Evolutionary conservation across 53 echinoderm and acorn worm species (phyloP), one percentile per base, ranked within the genome.

Genomic region (Stichopus horrens): DNA sequence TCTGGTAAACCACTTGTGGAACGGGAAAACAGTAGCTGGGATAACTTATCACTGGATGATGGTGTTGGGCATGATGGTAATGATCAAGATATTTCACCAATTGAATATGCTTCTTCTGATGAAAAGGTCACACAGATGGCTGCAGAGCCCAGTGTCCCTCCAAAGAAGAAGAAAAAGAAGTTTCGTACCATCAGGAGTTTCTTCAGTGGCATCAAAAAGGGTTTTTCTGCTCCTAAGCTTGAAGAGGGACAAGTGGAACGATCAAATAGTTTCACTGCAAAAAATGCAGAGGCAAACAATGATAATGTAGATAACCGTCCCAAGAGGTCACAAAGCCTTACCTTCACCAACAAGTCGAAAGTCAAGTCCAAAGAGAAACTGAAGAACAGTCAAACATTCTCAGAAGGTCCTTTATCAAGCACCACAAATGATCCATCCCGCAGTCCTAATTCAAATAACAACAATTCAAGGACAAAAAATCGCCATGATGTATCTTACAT

Each of bases 21-120:
- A n/a, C 81, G 6, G 21, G 81, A 81, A 81, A 81, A 81, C 57
- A 81, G 81, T 57, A 85, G 85, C 14, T 85, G 85, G 85, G 77
- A 76, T 76, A 37, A 76, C 37, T 9, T 76, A 23, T 76, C 77
- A 13, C 10, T 11, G 16, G 75, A 9, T 8, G 75, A 23, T 23
- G 75, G 8, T 18, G 77, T 37, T 76, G 52, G 4, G 8, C 23
- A 18, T 71, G 77, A 54, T 54, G 53, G 11, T 76, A 54, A 23
- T 76, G 77, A 7, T 76, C 52, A 76, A 51, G 77, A 76, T 76
- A 76, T 76, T 11, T 76, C 77, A 76, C 23, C 37, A 7, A 54
- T 76, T 54, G 23, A 53, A 54, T 52, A 76, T 11, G 23, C 71
- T 6, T 1, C 71, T 71, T 4, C 20, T 2, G 19, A 7, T 71